These are phyloP conservation scores for Sylvietta virens DNA, from an alignment of 2,113 vertebrate genomes.

Conservation along the genomic window DNA sequence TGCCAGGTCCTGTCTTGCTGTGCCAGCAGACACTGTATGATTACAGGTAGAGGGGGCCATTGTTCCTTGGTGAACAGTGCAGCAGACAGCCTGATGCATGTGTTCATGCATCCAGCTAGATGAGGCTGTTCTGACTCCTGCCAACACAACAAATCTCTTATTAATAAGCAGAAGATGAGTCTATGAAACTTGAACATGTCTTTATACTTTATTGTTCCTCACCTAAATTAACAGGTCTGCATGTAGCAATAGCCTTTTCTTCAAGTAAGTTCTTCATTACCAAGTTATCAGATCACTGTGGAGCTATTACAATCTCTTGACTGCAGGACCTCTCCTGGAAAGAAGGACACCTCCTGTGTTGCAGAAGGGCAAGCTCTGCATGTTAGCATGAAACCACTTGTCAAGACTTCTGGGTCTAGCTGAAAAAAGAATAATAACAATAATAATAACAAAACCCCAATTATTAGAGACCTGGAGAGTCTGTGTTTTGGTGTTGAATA, in stretches of 20 bases:
- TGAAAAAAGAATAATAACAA: neutral
- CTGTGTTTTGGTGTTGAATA: neutral
- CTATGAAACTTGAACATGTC: neutral
- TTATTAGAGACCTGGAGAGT: neutral
- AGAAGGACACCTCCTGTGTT: neutral
- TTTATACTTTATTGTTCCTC: neutral
- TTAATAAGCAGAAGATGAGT: neutral
- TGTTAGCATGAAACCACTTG: neutral
- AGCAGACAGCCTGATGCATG: neutral
- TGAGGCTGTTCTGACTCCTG: neutral
- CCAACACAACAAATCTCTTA: neutral
- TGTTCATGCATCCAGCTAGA: neutral
- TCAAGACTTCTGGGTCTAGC: neutral
- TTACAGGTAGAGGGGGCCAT: rapidly evolving
- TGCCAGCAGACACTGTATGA: neutral
- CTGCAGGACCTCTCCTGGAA: neutral
- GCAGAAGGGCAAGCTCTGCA: neutral
- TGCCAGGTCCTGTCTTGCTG: neutral
- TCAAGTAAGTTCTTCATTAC: neutral
- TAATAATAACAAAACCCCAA: rapidly evolving
- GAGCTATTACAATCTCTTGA: neutral
- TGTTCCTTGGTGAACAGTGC: neutral
- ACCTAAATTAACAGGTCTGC: neutral
- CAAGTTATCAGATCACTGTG: neutral
- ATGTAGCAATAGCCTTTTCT: neutral